Evolutionary conservation across 2,797 vertebrate genomes (phyloP), one percentile per base, ranked within the genome.

Genomic region (Manis pentadactyla): DNA sequence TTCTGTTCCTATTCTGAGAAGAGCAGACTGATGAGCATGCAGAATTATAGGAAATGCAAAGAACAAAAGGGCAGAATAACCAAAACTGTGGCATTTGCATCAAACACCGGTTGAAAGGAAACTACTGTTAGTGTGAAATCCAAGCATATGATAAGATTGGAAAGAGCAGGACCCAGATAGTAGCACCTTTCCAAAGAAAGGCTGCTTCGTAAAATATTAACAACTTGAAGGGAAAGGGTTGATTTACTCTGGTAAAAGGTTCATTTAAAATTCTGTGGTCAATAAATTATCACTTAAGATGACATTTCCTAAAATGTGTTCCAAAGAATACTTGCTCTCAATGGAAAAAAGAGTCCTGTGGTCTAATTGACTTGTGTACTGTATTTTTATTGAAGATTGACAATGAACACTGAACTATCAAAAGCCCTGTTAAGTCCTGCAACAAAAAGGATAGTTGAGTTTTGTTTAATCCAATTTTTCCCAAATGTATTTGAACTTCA

Each of bases 221-320:
- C 37, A 71, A 73, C 9, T 79, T 90, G 25, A 57, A 95, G 51
- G 53, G 57, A 93, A 95, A 23, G 51, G 15, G 53, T 87, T 4
- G 63, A 57, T 92, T 68, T 83, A 61, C 42, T 69, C 46, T 59
- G 6, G 46, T 82, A 86, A 88, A 79, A 86, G 21, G 14, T 57
- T 86, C 49, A 91, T 94, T 94, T 90, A 82, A 83, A 87, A 94
- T 86, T 90, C 77, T 75, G 19, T 57, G 55, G 37, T 94, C 87
- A 93, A 73, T 90, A 90, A 94, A 90, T 94, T 82, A 92, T 71
- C 96, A 87, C 73, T 87, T 87, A 84, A 46, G 31, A 84, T 96
- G 87, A 66, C 71, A 88, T 87, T 95, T 96, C 66, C 84, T 51
- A 97, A 97, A 94, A 82, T 83, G 63, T 61, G n/a, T 90, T 93